Conservation (phyloP, 2,113 vertebrate genomes). For the Prunella fulvescens region DNA sequence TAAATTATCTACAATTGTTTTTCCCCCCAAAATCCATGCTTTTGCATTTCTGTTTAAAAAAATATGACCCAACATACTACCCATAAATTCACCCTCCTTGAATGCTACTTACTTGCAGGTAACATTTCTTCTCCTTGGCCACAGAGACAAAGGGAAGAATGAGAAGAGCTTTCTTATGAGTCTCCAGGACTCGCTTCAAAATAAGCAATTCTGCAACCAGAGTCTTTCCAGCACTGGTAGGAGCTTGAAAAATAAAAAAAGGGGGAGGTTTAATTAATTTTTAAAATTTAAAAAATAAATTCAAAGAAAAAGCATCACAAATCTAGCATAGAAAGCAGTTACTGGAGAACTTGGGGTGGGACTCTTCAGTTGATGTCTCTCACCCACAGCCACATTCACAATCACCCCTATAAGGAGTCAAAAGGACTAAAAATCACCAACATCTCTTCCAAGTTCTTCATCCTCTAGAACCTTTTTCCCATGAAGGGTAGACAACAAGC, state of each 20-base stretch:
- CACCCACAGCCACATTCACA: background rate
- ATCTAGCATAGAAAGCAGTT: background rate
- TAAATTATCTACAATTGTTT: background rate
- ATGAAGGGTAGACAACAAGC: background rate
- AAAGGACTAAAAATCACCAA: background rate
- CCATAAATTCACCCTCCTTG: background rate
- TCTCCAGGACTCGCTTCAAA: conserved; percentile 91
- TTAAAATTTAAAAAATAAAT: background rate
- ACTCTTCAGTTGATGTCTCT: background rate
- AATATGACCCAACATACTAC: background rate
- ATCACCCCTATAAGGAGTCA: background rate
- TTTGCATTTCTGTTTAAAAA: background rate
- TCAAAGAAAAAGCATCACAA: background rate
- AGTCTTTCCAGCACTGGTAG: conserved; percentile 97
- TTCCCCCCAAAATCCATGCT: background rate
- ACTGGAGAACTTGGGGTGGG: background rate
- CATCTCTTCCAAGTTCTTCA: background rate
- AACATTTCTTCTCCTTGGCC: conserved; percentile 95
- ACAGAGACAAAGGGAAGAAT: conserved; percentile 97
- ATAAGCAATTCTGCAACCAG: conserved; percentile 93
- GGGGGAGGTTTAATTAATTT: background rate
- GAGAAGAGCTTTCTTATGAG: conserved; percentile 89
- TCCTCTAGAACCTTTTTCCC: background rate
- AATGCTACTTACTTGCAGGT: conserved; percentile 83
- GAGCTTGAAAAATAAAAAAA: conserved; percentile 55